These are phyloP conservation scores for Sternotherus odoratus DNA, from an alignment of 2,797 vertebrate genomes.

Conservation along the genomic window DNA sequence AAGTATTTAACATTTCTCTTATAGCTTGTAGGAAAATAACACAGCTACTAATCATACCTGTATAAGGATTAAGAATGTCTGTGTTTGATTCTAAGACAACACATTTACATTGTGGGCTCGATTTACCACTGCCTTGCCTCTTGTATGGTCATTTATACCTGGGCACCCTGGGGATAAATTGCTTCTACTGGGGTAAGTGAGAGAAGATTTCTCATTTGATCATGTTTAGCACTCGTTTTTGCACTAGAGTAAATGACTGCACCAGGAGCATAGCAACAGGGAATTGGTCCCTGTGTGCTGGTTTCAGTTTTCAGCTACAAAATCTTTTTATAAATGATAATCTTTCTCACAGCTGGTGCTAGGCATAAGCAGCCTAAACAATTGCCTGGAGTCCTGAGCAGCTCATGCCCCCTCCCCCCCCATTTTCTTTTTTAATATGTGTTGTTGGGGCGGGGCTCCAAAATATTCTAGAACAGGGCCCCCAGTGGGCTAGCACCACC, in stretches of 20 bases:
- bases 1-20: rapidly evolving
- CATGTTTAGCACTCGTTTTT: not conserved
- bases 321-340: too few relatives aligned
- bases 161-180: not conserved
- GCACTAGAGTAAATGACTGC: not conserved
- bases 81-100: rapidly evolving
- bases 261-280: not conserved
- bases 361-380: too few relatives aligned
- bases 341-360: too few relatives aligned
- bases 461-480: too few relatives aligned
- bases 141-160: not conserved
- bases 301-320: not conserved
- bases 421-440: too few relatives aligned
- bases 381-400: too few relatives aligned
- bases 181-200: not conserved
- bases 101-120: not conserved
- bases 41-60: rapidly evolving
- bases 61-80: not conserved
- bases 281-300: not conserved
- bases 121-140: not conserved
- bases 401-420: too few relatives aligned
- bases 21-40: not conserved
- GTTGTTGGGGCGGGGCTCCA: too few relatives aligned
- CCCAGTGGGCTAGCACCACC: too few relatives aligned
- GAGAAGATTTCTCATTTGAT: not conserved